Evolutionary conservation across 2,888 invertebrate species (phyloP), one percentile per base, ranked within the genome.

Genomic region (Nephrotoma appendiculata): DNA sequence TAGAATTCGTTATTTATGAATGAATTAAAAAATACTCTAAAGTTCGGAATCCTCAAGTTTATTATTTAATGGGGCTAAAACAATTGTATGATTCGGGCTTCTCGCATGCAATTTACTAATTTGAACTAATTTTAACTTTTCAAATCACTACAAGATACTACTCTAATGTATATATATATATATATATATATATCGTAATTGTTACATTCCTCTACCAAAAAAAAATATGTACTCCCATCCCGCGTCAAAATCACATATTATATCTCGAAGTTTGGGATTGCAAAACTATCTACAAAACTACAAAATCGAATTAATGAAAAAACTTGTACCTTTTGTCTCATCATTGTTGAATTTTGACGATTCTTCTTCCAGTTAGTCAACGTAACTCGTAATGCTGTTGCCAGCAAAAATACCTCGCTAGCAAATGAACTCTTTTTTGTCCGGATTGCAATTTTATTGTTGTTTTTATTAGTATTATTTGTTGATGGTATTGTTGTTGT

Each of bases 361-460:
- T 43, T 84, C 42, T 84, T 84, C 9, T 84, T 84, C 84, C 84
- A 84, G 15, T 84, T 84, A 42, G n/a, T 15, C 43, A 84, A 84
- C 42, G 84, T 84, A 7, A 84, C 41, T 42, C 84, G 41, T 42
- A 84, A n/a, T 84, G 84, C 84, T 42, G 84, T 84, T 42, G 42
- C 84, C 43, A 84, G 15, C 43, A 84, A 84, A 42, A 84, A 84
- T 84, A 42, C 84, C 43, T 84, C 84, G 43, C 15, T 84, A 42
- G 42, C 84, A 43, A 84, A 84, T 84, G 84, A 84, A 84, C 84
- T 84, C n/a, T 84, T 84, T 43, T 42, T 84, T 84, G 84, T 42
- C 6, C 84, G 42, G n/a, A 84, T 43, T 84, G 84, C 84, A 42
- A 84, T 84, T 84, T 84, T 84, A 42, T 84, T 84, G 42, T 42